Percentiles rank a stretch among this genome's conserved stretches.
phyloP scores from a whole-genome alignment of 2,113 vertebrate genomes.

The Calidris pugnax region DNA sequence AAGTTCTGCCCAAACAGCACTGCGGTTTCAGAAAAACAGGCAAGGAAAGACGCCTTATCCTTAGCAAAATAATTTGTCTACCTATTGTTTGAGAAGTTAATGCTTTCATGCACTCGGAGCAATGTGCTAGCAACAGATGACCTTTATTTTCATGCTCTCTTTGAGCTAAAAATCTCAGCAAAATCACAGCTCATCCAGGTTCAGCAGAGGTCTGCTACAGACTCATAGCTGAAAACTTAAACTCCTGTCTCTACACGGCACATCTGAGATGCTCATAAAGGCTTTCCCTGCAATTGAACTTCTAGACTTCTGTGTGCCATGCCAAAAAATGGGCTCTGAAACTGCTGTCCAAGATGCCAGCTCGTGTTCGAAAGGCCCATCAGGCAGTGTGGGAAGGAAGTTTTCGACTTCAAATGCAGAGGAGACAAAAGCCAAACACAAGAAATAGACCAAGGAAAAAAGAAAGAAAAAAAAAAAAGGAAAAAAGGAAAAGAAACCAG shows the following conservation, averaged over 20 bases:
- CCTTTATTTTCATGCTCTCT: not conserved
- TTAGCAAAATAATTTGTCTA: not conserved
- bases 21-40: not conserved
- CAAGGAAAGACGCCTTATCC: not conserved
- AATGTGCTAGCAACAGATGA: not conserved
- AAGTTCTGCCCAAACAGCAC: not conserved
- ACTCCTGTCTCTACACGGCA: not conserved
- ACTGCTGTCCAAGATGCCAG: not conserved
- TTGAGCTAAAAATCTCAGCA: not conserved
- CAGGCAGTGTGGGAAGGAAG: not conserved
- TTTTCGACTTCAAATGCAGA: constrained; percentile 15
- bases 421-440: constrained; percentile 32
- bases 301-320: not conserved
- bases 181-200: not conserved
- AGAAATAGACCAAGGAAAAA: not conserved
- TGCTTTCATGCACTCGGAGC: not conserved
- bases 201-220: constrained; percentile 18
- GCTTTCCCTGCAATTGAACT: not conserved
- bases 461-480: not conserved
- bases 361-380: not conserved
- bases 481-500: not conserved
- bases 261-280: not conserved
- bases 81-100: not conserved
- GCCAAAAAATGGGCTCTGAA: not conserved
- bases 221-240: not conserved